Percentiles rank a stretch among this genome's conserved stretches.
Evolutionary conservation across 2,797 vertebrate genomes (phyloP).

Genomic region (Rhadinocentrus ornatus): DNA sequence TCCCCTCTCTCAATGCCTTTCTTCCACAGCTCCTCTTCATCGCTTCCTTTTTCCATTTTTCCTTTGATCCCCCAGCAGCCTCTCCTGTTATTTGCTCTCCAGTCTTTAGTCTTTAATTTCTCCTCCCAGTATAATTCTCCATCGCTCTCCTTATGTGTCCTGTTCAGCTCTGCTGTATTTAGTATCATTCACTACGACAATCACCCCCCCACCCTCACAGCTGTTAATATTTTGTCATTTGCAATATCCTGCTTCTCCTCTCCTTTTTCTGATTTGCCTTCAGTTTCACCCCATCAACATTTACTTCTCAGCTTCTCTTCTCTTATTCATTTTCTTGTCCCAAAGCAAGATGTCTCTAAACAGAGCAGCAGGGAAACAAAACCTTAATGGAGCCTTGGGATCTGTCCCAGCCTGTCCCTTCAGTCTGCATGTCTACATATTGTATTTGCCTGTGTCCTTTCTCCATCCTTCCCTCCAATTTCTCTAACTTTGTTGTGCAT

Average conservation of each 20-base stretch:
- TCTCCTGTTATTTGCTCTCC: constrained; percentile 33
- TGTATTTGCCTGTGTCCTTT: constrained; percentile 55
- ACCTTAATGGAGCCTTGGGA: constrained; percentile 46
- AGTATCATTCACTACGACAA: constrained; percentile 10
- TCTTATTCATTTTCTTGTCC: constrained; percentile 26
- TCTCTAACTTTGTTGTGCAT: constrained; percentile 52
- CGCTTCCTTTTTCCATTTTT: constrained; percentile 19
- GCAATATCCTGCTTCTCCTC: constrained; percentile 5
- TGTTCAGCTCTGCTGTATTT: constrained; percentile 10
- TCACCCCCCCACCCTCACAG: background rate
- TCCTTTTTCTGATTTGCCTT: background rate
- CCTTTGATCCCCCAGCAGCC: constrained; percentile 51
- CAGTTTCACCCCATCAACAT: constrained; percentile 28
- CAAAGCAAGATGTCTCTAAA: constrained; percentile 52
- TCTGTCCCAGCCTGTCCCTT: constrained; percentile 42
- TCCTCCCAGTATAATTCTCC: constrained; percentile 14
- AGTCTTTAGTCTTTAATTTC: constrained; percentile 13
- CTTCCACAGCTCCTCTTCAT: constrained; percentile 34
- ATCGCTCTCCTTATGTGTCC: constrained; percentile 9
- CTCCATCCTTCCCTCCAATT: constrained; percentile 18
- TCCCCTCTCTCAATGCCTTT: constrained; percentile 35
- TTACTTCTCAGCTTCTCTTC: constrained; percentile 43
- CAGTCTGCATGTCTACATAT: constrained; percentile 64
- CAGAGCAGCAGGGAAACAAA: constrained; percentile 46
- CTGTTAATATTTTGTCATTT: constrained; percentile 6